phyloP scores from a whole-genome alignment of 23 tunicate species.

The Trididemnum miniatum region DNA sequence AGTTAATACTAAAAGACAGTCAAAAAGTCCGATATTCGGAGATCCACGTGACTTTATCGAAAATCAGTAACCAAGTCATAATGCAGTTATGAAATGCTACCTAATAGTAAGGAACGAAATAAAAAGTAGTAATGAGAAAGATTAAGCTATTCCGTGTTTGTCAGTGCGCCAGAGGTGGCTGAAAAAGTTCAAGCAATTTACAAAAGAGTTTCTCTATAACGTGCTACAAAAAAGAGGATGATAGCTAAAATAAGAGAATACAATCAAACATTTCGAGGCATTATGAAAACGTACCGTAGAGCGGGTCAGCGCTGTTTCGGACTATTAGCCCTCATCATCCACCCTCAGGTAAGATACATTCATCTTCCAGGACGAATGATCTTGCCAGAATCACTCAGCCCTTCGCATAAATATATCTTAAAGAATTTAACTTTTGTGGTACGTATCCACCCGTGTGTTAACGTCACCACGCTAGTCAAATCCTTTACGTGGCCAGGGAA shows the following conservation, averaged over 20 bases:
- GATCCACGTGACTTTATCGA: conserved; percentile 2
- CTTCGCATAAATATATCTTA: no score
- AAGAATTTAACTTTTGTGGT: no score
- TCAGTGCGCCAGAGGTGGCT: conserved; percentile 6
- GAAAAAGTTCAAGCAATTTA: conserved; percentile 10
- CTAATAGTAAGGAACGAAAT: conserved; percentile 7
- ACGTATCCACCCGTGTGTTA: no score
- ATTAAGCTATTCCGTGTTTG: conserved; percentile 8
- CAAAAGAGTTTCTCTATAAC: not conserved
- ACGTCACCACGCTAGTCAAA: no score
- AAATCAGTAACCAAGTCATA: conserved; percentile 4
- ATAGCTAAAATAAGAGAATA: not conserved
- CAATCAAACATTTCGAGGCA: no score
- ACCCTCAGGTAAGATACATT: no score
- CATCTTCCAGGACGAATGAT: no score
- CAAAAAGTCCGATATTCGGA: not conserved
- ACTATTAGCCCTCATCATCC: no score
- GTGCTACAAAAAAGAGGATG: not conserved
- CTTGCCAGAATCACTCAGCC: no score
- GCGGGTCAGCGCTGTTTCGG: no score
- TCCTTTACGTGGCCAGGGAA: no score
- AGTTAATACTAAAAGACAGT: not conserved
- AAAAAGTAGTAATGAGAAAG: not conserved
- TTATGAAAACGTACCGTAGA: no score
- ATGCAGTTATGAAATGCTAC: conserved; percentile 12